Evolutionary conservation across 2,888 invertebrate genomes (phyloP), one percentile per base, ranked within the genome.

Genomic region (Helobdella robusta): DNA sequence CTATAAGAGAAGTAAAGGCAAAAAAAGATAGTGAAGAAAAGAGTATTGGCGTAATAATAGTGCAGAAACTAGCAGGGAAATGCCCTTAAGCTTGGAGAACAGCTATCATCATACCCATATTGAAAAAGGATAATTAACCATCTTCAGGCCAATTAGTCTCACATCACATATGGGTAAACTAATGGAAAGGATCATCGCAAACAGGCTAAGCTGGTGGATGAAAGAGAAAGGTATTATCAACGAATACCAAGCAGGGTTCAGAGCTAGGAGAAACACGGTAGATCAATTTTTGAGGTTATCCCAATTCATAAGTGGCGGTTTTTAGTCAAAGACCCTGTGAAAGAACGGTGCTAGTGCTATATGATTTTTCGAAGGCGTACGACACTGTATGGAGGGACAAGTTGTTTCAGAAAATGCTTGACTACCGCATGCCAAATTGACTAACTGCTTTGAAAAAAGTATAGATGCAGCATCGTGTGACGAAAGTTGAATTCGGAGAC

Each of bases 341-440:
- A 35, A 25, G n/a, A 20, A 34, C 59, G 8, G 8, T 30, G 4
- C 5, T n/a, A 6, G 32, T 32, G 34, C 25, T 59, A 2, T 20
- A 35, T 3, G 59, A 59, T 36, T 35, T 59, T 11, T 23, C 23
- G 15, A 59, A 59, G n/a, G n/a, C 36, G 5, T 6, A 34, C 32
- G 59, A 59, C 20, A 5, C 18, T n/a, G 59, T 59, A 15, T 59
- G 59, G 59, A 32, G 8, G 15, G 48, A 48, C n/a, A n/a, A n/a
- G n/a, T n/a, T n/a, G n/a, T n/a, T n/a, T n/a, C n/a, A n/a, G n/a
- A n/a, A n/a, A n/a, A n/a, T n/a, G n/a, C n/a, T n/a, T n/a, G n/a
- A n/a, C n/a, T n/a, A n/a, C n/a, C n/a, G n/a, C n/a, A n/a, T n/a
- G n/a, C n/a, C n/a, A n/a, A n/a, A n/a, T n/a, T n/a, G n/a, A n/a